Base-by-base conservation (phyloP, 2,888 invertebrate genomes). In the Melanchra persicariae region DNA sequence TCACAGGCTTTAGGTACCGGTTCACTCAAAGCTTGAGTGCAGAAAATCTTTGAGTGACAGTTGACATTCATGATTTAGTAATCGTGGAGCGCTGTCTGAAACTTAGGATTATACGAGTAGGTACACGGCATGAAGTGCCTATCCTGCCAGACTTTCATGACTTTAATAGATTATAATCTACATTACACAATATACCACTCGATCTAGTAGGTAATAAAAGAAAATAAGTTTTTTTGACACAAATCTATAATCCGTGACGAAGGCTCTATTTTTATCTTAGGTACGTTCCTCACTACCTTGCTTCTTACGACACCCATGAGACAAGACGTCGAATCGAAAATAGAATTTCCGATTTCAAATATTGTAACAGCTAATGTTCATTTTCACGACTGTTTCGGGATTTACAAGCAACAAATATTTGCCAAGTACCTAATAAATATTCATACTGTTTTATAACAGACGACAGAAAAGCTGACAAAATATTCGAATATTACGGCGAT, bases 301-400 rank as follows among this genome's bases (percentile, higher is more conserved):
- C 17, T 61, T 52, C 51, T 75, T 68, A 81, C 55, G 62, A 51
- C 43, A 51, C 81, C 69, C 77, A 40, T 43, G 81, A 62, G 77
- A 51, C 34, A 59, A 62, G 24, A 54, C 30, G 58, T 52, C 61
- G 80, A 81, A 62, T 67, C 52, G 68, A 76, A 81, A 76, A 77
- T 81, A 62, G 77, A 81, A 76, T 81, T 76, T 59, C 54, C 58
- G 58, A 76, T 75, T 77, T 77, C 52, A 81, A 81, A 67, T 81
- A 76, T 81, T 77, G 69, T 74, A 58, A 58, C 61, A 51, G 57
- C 57, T 80, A 80, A 75, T 67, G 81, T 62, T 67, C n/a, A 52
- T 75, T 80, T 81, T 67, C 57, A 77, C 81, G 76, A 81, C 81
- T 62, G 81, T 59, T 66, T 43, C 61, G 61, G 65, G 65, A 65